Base-by-base conservation (phyloP, 2,888 invertebrate species). In the Zaprionus bogoriensis region DNA sequence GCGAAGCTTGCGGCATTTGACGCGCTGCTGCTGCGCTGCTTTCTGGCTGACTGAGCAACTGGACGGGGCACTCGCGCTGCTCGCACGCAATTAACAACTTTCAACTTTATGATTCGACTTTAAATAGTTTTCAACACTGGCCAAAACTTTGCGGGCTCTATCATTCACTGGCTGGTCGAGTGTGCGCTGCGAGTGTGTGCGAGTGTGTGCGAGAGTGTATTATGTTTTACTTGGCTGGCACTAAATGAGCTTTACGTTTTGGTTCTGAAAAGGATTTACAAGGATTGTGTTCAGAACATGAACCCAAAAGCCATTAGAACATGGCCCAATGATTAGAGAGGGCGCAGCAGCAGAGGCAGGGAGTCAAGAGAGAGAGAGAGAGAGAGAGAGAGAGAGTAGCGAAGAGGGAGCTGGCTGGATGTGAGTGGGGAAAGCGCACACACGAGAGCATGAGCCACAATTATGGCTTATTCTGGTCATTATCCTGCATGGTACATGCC, bases 31-130 rank as follows among this genome's bases (percentile, higher is more conserved):
- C 32, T 9, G 32, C 7, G 32, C 45, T 44, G 46, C 38, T 39
- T 60, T 71, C 39, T 47, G 23, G 27, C 60, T 41, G 47, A 42
- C 54, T 63, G 74, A 30, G 28, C 65, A n/a, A n/a, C n/a, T n/a
- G n/a, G n/a, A n/a, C n/a, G n/a, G n/a, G n/a, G n/a, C 14, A 6
- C 19, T 17, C 4, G 14, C 12, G 6, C 20, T n/a, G 25, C 23
- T 22, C 32, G 10, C 48, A 46, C 39, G 71, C 75, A 75, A 75
- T 62, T 71, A 65, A 75, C 53, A 75, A 55, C 27, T 58, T 71
- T 39, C n/a, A 54, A 55, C 54, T 46, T 62, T 47, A 52, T 74
- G 54, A 69, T 55, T 41, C 14, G 14, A 50, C 57, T 69, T 50
- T 20, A 32, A 60, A 50, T 42, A 42, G 51, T 59, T 59, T 60